Evolutionary conservation across 2,888 invertebrate species (phyloP), one percentile per base, ranked within the genome.

Genomic region (Liodrosophila aerea): DNA sequence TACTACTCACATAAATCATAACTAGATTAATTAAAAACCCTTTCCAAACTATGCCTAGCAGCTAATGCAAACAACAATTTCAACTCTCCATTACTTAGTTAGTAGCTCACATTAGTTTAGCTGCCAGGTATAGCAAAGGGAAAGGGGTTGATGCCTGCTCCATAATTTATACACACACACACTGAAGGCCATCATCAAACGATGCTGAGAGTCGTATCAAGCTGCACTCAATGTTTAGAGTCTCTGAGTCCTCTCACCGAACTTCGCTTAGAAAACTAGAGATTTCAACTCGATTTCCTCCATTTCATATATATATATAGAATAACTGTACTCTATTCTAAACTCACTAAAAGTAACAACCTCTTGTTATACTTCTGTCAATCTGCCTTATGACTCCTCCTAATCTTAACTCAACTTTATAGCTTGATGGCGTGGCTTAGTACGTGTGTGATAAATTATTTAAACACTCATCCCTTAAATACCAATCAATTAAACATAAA

Each of bases 401-500:
- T 47, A 31, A 54, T 13, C 13, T 7, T 3, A 7, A 41, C 1
- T 15, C 64, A 74, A 74, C 64, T 64, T 37, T 49, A 59, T 66
- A 62, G 69, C 57, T 59, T 63, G 27, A 59, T 46, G 56, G 46
- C 57, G 46, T 65, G 80, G 85, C 70, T 64, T 65, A 36, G 54
- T 39, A 50, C 58, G 84, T 83, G 86, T 81, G 81, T 81, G 65
- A 65, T 85, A 85, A 83, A 83, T 80, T 81, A 73, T 71, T 69
- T 83, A 85, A 81, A 80, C 33, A 30, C 5, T 62, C 50, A 70
- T 69, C 33, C n/a, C 52, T 54, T 73, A 74, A 78, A 72, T 59
- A 81, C 41, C 44, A 52, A 30, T 13, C 34, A 41, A 27, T 51
- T 62, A 66, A 70, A 63, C 59, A 43, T 60, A 58, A 60, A 46